Evolutionary conservation across 2,797 vertebrate genomes (phyloP), one percentile per base, ranked within the genome.

Genomic region (Holocentrus rufus): DNA sequence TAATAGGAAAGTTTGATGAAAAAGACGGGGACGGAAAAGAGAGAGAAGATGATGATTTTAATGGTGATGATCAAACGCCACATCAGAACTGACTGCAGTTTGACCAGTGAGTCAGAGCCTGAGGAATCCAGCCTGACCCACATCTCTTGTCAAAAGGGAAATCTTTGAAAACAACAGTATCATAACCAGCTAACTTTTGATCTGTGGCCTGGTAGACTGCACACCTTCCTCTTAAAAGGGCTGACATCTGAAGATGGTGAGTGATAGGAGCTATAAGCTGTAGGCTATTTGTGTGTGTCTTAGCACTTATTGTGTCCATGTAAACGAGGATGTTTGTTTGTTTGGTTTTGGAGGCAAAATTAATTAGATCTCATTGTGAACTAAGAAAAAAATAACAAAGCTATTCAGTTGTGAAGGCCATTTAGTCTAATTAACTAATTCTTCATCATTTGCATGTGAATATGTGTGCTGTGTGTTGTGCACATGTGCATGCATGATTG

Each of bases 401-500:
- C 82, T 77, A 85, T 84, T 86, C 63, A 84, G 64, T 72, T 74
- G 79, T 74, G 76, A 90, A 87, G 72, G 88, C 85, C 57, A 76
- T 86, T 72, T 69, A 70, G 67, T 82, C 82, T 88, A 90, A 89
- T 90, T 88, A 87, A 87, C 87, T 83, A 58, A 74, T 80, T 83
- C 59, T 69, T 20, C 79, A 9, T 73, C 74, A 62, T 81, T 80
- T 78, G 27, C 23, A 46, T 64, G 60, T 23, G 15, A 39, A 13
- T 25, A 10, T 20, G 69, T 30, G 60, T 65, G 34, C 27, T 77
- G 47, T 63, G 65, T 25, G 34, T 4, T 2, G 2, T 30, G 14
- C 27, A 14, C 31, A 27, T 57, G 27, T 57, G 55, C 23, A 23
- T 57, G 55, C 34, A 27, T 57, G 55, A 13, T 7, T 42, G 39